Conservation (phyloP, 2,113 vertebrate genomes). For the Podilymbus podiceps region DNA sequence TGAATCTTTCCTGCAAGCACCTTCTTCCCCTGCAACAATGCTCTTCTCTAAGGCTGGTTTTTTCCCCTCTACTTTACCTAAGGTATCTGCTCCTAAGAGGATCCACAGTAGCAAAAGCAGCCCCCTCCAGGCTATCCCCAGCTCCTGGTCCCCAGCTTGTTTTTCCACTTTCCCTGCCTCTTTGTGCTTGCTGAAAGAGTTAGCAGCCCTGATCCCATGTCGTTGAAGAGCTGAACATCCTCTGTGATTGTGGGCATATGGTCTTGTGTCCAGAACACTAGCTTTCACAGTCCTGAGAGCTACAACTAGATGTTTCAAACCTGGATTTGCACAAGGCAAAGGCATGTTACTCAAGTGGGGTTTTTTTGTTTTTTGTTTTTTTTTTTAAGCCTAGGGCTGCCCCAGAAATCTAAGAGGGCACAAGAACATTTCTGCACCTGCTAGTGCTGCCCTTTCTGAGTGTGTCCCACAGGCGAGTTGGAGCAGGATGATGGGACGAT, state of each 20-base stretch:
- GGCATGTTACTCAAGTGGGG: background rate
- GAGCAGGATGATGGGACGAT: background rate
- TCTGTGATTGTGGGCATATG: fast-evolving
- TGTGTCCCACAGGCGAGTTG: fast-evolving
- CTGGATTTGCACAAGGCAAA: background rate
- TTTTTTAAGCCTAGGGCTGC: background rate
- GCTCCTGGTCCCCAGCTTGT: background rate
- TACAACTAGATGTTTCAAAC: background rate
- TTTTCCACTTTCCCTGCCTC: background rate
- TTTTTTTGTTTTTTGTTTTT: no score
- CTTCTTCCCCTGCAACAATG: background rate
- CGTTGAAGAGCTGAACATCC: background rate
- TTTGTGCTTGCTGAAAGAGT: background rate
- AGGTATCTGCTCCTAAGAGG: background rate
- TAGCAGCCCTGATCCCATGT: fast-evolving
- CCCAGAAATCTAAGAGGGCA: background rate
- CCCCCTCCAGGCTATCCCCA: fast-evolving
- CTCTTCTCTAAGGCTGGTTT: background rate
- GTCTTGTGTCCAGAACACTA: background rate
- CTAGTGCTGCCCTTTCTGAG: background rate
- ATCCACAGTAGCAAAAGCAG: background rate
- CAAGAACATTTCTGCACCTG: background rate
- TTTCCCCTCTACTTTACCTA: fast-evolving
- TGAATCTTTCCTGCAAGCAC: background rate
- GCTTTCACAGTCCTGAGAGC: background rate